Conservation (phyloP, 2,113 vertebrate species). For the Psettodes erumei region DNA sequence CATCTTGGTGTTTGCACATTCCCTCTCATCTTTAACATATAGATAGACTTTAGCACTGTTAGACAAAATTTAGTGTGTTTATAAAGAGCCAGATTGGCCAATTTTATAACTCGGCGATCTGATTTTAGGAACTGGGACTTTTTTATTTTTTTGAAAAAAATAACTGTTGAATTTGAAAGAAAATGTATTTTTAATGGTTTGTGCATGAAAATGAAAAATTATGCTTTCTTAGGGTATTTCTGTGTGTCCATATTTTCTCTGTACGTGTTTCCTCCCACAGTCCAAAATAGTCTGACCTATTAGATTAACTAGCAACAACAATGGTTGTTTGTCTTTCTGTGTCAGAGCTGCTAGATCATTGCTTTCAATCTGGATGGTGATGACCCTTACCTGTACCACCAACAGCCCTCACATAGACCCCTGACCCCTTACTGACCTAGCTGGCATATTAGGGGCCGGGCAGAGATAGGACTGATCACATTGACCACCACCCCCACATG, state of each 20-base stretch:
- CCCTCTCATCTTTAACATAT: constrained; percentile 1
- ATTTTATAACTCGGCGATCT: too few species aligned
- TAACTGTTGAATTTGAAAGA: not conserved
- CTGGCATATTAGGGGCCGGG: constrained; percentile 32
- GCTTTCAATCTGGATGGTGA: not conserved
- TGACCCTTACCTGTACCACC: constrained; percentile 41
- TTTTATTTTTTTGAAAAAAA: not conserved
- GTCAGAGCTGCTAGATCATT: not conserved
- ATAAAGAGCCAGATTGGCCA: not conserved
- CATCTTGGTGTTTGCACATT: constrained; percentile 7
- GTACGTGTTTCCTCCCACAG: too few species aligned
- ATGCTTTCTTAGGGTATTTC: too few species aligned
- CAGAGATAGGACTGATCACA: constrained; percentile 65
- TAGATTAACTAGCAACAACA: not conserved
- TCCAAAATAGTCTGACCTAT: not conserved
- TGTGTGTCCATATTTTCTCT: too few species aligned
- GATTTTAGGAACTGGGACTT: too few species aligned
- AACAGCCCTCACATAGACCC: constrained; percentile 13
- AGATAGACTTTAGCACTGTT: not conserved
- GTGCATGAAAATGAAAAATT: too few species aligned
- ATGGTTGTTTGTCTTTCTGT: too few species aligned
- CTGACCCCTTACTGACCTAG: constrained; percentile 61
- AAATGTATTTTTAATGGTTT: not conserved
- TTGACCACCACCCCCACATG: constrained; percentile 16
- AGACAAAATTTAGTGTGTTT: not conserved